Evolutionary conservation across 37 sponge, comb jelly and placozoan species (phyloP).

Genomic region (Hexactinellida sp.): DNA sequence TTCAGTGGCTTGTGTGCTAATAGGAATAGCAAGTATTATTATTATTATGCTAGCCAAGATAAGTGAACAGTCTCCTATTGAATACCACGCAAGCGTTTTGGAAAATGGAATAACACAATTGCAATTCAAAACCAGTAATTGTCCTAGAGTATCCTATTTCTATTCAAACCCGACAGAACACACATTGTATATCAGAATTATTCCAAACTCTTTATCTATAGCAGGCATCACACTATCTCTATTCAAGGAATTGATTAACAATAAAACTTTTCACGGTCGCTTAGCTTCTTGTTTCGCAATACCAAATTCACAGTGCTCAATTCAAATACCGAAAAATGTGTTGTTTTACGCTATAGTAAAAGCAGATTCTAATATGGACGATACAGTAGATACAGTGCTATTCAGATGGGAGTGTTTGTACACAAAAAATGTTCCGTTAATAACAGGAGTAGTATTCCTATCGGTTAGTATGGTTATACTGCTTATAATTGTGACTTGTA

Average conservation of each 20-base stretch:
- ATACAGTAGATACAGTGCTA: not conserved
- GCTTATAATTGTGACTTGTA: not conserved
- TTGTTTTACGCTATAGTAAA: not conserved
- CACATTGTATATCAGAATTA: not conserved
- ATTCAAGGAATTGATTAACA: not conserved
- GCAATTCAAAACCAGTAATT: not conserved
- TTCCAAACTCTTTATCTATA: not conserved
- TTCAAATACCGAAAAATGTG: not conserved
- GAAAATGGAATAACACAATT: not conserved
- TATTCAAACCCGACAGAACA: not conserved
- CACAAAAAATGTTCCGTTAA: not conserved
- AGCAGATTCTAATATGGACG: not conserved
- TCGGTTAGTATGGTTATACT: not conserved
- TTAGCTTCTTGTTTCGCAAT: not conserved
- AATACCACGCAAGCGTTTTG: not conserved
- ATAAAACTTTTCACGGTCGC: not conserved
- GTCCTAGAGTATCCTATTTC: not conserved
- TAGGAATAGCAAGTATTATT: not conserved
- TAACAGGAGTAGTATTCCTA: not conserved
- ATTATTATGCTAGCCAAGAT: not conserved
- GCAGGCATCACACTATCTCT: not conserved
- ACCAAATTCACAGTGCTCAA: not conserved
- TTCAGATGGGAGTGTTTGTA: not conserved
- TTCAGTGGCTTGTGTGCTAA: not conserved
- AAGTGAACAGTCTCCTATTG: not conserved